phyloP scores from a whole-genome alignment of 2,113 vertebrate species.

The Paradisaea rubra region DNA sequence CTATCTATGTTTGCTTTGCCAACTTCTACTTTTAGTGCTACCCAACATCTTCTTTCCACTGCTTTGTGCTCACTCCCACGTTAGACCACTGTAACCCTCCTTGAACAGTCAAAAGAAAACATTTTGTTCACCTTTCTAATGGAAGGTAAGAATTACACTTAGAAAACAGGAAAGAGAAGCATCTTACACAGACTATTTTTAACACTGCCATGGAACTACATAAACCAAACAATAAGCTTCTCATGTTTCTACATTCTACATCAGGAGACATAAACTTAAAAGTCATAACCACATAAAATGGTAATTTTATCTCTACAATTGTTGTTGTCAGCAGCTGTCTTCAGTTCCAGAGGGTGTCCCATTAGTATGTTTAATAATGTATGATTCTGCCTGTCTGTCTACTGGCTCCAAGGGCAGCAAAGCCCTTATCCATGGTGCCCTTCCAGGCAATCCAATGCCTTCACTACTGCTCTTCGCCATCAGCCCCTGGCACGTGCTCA shows the following conservation, averaged over 20 bases:
- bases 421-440: not conserved
- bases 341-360: not conserved
- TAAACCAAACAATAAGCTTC: not conserved
- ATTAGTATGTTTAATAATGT: not conserved
- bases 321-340: not conserved
- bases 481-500: rapidly evolving
- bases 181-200: not conserved
- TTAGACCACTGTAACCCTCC: not conserved
- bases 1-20: not conserved
- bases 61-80: not conserved
- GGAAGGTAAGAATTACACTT: not conserved
- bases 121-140: not conserved
- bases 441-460: not conserved
- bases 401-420: not conserved
- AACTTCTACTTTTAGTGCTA: not conserved
- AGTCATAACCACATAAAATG: not conserved
- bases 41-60: not conserved
- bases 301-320: not conserved
- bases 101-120: not conserved
- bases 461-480: not conserved
- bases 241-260: not conserved
- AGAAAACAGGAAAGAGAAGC: not conserved
- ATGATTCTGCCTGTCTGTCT: not conserved
- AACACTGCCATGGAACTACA: not conserved
- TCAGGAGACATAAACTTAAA: not conserved